Evolutionary conservation across 2,888 invertebrate genomes (phyloP).

Genomic region (Ectropis crepuscularia): DNA sequence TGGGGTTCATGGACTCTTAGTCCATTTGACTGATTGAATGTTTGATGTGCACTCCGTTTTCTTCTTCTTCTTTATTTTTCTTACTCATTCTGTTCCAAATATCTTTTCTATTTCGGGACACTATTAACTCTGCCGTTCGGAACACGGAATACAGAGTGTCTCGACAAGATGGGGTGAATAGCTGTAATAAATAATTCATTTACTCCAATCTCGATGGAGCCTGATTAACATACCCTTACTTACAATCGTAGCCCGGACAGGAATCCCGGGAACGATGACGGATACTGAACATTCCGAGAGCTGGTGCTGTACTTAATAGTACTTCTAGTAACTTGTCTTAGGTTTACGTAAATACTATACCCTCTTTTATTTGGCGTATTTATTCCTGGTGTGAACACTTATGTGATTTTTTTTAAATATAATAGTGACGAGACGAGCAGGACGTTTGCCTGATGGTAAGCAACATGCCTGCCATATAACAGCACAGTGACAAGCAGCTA

Average conservation of each 20-base stretch:
- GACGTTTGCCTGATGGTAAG: no score
- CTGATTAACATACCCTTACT: slow-evolving; percentile 19
- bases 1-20: no score
- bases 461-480: no score
- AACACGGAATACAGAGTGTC: slow-evolving; percentile 16
- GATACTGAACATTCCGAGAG: slow-evolving; percentile 11
- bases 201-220: slow-evolving; percentile 30
- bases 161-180: slow-evolving; percentile 32
- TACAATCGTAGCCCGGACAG: slow-evolving; percentile 9
- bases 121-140: slow-evolving; percentile 13
- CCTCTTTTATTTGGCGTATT: no score
- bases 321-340: neutral
- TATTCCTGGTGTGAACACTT: no score
- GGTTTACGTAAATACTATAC: no score
- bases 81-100: neutral
- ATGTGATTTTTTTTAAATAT: no score
- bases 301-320: slow-evolving; percentile 9
- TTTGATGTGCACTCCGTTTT: no score
- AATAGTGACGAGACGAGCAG: no score
- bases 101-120: neutral
- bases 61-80: no score
- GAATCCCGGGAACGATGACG: slow-evolving; percentile 9
- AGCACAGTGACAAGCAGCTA: no score
- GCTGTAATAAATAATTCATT: slow-evolving; percentile 41
- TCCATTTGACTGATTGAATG: no score